Evolutionary conservation across 2,888 invertebrate genomes (phyloP), one percentile per base, ranked within the genome.

Genomic region (Drosophila setosimentum): DNA sequence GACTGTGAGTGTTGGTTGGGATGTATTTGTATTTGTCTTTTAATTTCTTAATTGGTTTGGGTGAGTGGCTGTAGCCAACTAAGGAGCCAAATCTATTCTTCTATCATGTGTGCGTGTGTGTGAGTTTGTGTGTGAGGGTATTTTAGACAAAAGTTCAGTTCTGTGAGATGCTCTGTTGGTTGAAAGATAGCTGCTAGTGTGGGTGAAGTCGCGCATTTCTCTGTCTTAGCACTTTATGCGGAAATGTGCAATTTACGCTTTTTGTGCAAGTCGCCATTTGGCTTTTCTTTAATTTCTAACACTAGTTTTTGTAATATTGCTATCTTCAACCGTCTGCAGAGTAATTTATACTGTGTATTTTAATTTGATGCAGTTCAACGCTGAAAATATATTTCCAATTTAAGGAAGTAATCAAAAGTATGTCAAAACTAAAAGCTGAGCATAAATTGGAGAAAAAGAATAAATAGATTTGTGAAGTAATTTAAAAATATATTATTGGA

Each of bases 1-100:
- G 54, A 35, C 18, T 50, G 49, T 48, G 57, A 62, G 69, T 65
- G 72, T 65, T 66, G 45, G 29, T 63, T 54, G 55, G 33, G 49
- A 59, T 70, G 70, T 73, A 63, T 78, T 69, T 79, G 80, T 90
- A 82, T 90, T 86, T 89, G 81, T 82, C 84, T 83, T 91, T 87
- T 86, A 90, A 91, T 91, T 91, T 90, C 87, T 89, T 91, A 91
- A 91, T 91, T 91, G 91, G 82, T 82, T 90, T 73, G 75, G 74
- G 67, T 74, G 84, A 76, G 73, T 80, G 73, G 73, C 67, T 58
- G 49, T 30, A 63, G 50, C 54, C 53, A 68, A 64, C 65, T 58
- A 68, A 77, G 77, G 68, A 67, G 49, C 68, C 70, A 61, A 49
- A 67, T 70, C 59, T 65, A 57, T 60, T 65, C 53, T 53, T 59